Evolutionary conservation across 2,797 vertebrate species (phyloP), one percentile per base, ranked within the genome.

Genomic region (Mareca strepera): DNA sequence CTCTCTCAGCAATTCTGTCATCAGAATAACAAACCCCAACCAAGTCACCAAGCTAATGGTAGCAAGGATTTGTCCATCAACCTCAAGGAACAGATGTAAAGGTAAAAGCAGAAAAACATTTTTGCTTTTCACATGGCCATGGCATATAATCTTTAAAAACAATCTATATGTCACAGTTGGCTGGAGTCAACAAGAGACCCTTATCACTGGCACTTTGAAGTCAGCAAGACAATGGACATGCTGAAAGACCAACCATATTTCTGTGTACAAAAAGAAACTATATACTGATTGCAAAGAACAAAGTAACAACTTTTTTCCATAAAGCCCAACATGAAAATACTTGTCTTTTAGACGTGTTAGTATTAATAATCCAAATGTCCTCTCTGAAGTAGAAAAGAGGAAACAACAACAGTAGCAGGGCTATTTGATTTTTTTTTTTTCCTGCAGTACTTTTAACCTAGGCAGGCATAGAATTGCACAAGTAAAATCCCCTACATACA

Each of bases 101-200:
- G 31, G 25, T 72, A 64, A 78, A 78, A 52, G 6, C 11, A 62
- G 15, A 43, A 72, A 55, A 72, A 37, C 1, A 7, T 50, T 72
- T 67, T 70, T 88, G 70, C 9, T 74, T 82, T 90, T 75, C 4
- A 2, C 35, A 53, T 17, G 69, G 29, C 23, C 26, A 26, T 82
- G 52, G 43, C 67, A 88, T 11, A 79, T 55, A 79, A 86, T 93
- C 88, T 84, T 95, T 89, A 88, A 84, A 95, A 84, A 17, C 37
- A 72, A 86, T 90, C 59, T 81, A 22, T 81, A 68, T 53, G 20
- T 52, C 88, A 78, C 73, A 72, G 31, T 39, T 69, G 55, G 14
- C 48, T 73, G 33, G 31, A 88, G 37, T 35, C 44, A 82, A 12
- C 1, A 1, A 0, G 1, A 83, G 31, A 75, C 21, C 74, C 31